Conservation (phyloP, 53 echinoderm and acorn worm species). For the Holothuria leucospilota region DNA sequence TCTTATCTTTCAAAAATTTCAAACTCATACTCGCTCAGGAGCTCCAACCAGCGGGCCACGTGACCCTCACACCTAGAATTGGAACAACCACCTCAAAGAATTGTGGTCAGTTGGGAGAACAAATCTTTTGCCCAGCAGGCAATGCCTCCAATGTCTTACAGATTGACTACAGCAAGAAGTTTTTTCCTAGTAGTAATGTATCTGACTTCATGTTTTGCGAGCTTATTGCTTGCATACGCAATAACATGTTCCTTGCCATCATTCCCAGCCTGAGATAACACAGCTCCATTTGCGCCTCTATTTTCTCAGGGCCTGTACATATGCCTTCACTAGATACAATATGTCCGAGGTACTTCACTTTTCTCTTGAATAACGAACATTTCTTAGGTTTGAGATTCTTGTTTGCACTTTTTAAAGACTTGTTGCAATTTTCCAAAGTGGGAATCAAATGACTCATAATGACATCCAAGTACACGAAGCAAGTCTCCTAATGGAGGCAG, state of each 20-base stretch:
- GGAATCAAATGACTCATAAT: too few relatives aligned
- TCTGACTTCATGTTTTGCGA: neutral
- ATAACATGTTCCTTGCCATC: constrained; percentile 13
- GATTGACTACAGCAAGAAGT: constrained; percentile 50
- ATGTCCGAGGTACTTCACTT: too few relatives aligned
- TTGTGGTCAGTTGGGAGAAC: constrained; percentile 55
- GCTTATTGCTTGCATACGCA: constrained; percentile 4
- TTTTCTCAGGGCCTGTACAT: too few relatives aligned
- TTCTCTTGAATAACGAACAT: too few relatives aligned
- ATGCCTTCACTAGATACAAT: too few relatives aligned
- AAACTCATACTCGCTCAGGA: constrained; percentile 50
- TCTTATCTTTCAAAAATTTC: constrained; percentile 46
- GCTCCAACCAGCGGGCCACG: constrained; percentile 58
- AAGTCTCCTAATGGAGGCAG: too few relatives aligned
- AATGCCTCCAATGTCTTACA: constrained; percentile 61
- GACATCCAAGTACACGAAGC: too few relatives aligned
- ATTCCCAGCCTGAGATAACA: neutral
- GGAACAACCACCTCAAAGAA: constrained; percentile 56
- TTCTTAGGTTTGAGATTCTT: too few relatives aligned
- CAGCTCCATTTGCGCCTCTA: neutral
- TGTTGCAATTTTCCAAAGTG: too few relatives aligned
- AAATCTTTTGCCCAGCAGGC: constrained; percentile 53
- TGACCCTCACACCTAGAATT: constrained; percentile 62
- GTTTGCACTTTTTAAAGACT: too few relatives aligned
- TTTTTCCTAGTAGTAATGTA: constrained; percentile 54